These are phyloP conservation scores for Lysiphlebus fabarum DNA, from an alignment of 1,140 invertebrate species.

Conservation along the genomic window DNA sequence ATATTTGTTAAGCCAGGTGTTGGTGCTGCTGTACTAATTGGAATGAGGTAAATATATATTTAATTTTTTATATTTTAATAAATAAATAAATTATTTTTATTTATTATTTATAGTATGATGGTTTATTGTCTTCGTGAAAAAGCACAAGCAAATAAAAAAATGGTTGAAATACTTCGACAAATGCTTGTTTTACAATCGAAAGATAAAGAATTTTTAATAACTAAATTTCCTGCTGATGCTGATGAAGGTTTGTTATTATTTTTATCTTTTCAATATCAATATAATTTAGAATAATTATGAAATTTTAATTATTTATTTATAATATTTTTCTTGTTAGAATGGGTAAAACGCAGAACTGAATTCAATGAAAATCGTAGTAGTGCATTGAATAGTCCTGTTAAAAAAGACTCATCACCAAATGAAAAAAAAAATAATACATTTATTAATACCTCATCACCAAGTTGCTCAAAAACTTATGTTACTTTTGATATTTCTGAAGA, in stretches of 20 bases:
- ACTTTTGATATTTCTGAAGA: slow-evolving; percentile 13
- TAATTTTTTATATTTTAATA: slow-evolving; percentile 12
- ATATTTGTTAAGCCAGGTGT: slow-evolving; percentile 57
- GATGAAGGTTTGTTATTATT: slow-evolving; percentile 41
- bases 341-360: slow-evolving; percentile 21
- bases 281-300: background rate
- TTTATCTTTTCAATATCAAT: background rate
- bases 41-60: slow-evolving; percentile 59
- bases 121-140: slow-evolving; percentile 69
- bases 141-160: slow-evolving; percentile 61
- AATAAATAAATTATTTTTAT: slow-evolving; percentile 21
- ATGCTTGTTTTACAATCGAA: slow-evolving; percentile 69
- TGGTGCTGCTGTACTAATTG: slow-evolving; percentile 55
- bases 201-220: slow-evolving; percentile 74
- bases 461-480: slow-evolving; percentile 15
- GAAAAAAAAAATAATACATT: background rate
- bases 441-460: background rate
- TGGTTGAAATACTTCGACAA: slow-evolving; percentile 64
- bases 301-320: slow-evolving; percentile 1
- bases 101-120: slow-evolving; percentile 52
- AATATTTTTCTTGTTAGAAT: slow-evolving; percentile 22
- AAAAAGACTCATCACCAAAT: background rate
- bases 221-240: slow-evolving; percentile 53
- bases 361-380: slow-evolving; percentile 20
- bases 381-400: background rate